Percentiles rank a stretch among this genome's conserved stretches.
phyloP scores from a whole-genome alignment of 2,888 invertebrate genomes.

The Trichacis sp. region DNA sequence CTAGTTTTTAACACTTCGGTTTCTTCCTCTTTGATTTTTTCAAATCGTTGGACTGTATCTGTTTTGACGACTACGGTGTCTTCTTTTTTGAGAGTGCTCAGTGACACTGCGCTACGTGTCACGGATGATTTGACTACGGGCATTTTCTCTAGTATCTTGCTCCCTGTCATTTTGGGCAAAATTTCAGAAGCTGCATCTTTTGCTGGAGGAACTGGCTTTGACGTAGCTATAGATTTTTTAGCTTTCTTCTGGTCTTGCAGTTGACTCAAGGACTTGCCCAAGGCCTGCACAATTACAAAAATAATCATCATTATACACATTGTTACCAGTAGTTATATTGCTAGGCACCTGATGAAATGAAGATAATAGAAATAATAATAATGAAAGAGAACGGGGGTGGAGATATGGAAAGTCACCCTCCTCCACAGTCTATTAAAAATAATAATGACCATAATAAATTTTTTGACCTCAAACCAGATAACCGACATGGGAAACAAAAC shows the following conservation, averaged over 20 bases:
- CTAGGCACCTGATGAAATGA: too few relatives aligned
- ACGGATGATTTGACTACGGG: neutral
- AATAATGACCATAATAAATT: too few relatives aligned
- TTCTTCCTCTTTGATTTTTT: conserved; percentile 53
- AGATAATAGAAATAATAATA: too few relatives aligned
- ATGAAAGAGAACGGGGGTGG: too few relatives aligned
- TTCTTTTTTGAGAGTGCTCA: neutral
- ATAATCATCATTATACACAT: too few relatives aligned
- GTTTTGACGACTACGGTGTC: too few relatives aligned
- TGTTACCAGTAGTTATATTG: too few relatives aligned
- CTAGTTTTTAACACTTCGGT: conserved; percentile 51
- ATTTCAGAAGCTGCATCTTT: conserved; percentile 44
- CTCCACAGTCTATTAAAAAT: too few relatives aligned
- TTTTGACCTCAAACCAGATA: too few relatives aligned
- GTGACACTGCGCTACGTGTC: neutral
- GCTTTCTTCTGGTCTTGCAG: conserved; percentile 57
- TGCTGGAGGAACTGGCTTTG: conserved; percentile 31
- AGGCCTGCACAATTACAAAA: too few relatives aligned
- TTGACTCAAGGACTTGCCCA: conserved; percentile 58
- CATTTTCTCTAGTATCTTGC: neutral
- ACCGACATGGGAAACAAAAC: too few relatives aligned
- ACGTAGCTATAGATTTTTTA: conserved; percentile 41
- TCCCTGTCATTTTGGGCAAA: conserved; percentile 47
- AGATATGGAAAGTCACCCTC: too few relatives aligned
- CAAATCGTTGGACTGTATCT: neutral